Percentiles rank a stretch among this genome's conserved stretches.
phyloP scores from a whole-genome alignment of 2,113 vertebrate genomes.

The Platanista minor region DNA sequence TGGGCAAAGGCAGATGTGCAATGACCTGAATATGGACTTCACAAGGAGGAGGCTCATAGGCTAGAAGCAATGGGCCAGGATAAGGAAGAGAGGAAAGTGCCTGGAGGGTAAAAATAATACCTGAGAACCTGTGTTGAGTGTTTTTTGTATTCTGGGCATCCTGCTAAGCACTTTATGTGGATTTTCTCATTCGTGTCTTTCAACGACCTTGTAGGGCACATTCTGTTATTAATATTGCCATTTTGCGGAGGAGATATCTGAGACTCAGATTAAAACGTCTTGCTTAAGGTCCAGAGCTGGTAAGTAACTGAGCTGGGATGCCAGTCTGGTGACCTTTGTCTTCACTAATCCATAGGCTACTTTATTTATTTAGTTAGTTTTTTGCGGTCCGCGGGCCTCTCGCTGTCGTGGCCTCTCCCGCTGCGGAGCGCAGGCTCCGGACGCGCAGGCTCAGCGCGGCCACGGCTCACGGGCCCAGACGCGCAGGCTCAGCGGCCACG shows the following conservation, averaged over 20 bases:
- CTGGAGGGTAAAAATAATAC: neutral
- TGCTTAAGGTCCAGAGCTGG: neutral
- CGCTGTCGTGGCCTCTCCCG: too few relatives aligned
- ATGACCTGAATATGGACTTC: neutral
- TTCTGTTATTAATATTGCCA: neutral
- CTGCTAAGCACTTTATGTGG: neutral
- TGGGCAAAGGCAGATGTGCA: neutral
- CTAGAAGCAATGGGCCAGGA: neutral
- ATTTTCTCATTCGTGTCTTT: slow-evolving; percentile 7
- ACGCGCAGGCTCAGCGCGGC: too few relatives aligned
- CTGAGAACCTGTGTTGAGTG: neutral
- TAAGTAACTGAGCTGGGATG: neutral
- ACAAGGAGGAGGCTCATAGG: neutral
- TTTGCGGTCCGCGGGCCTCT: too few relatives aligned
- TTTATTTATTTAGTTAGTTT: too few relatives aligned
- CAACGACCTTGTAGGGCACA: neutral
- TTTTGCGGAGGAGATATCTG: neutral
- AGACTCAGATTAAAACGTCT: neutral
- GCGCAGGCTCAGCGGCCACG: too few relatives aligned
- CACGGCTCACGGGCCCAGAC: too few relatives aligned
- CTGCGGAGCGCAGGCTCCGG: too few relatives aligned
- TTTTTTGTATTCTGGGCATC: neutral
- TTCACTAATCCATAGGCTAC: neutral
- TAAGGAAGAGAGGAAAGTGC: neutral
- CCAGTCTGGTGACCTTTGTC: neutral